Evolutionary conservation across 2,113 vertebrate genomes (phyloP), one percentile per base, ranked within the genome.

Genomic region (Anguilla rostrata): DNA sequence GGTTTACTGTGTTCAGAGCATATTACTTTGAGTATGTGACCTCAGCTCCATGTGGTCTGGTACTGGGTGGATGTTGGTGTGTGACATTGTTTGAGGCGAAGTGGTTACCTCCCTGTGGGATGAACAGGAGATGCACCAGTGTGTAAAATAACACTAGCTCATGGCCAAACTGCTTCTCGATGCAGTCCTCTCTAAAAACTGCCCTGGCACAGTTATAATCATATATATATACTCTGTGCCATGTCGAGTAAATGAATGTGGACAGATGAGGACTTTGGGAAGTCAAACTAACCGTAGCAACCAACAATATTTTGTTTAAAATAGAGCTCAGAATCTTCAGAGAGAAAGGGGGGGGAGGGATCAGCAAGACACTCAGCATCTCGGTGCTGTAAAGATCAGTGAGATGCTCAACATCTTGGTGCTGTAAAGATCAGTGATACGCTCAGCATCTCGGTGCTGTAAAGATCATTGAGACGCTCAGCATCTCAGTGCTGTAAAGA

Each of bases 181-280:
- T 75, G n/a, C 71, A 75, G 11, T 34, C 8, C 71, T 75, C n/a
- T 75, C 71, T 75, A 75, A 75, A 8, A 75, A 34, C 71, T 75
- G n/a, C 4, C 6, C n/a, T 75, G 71, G 34, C 20, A n/a, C 26
- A 71, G 14, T 75, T 34, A 75, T 75, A 14, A 75, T 75, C 29
- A 34, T 34, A 75, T 75, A 29, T 1, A 75, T 12, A 14, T 14
- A 14, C 8, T 11, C n/a, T 78, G 41, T 81, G 80, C 39, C 16
- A 15, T 4, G 12, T 81, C 79, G 41, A 41, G 80, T 26, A 43
- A 46, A 46, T 22, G 14, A 46, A 22, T 81, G 80, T 22, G 7
- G 39, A 81, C 80, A 43, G 80, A 81, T 11, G 39, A 46, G 80
- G 80, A 81, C 80, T 26, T 40, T 41, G 40, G 79, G 79, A 81